Evolutionary conservation across 2,888 invertebrate species (phyloP).

Genomic region (Cheilosia vernalis): DNA sequence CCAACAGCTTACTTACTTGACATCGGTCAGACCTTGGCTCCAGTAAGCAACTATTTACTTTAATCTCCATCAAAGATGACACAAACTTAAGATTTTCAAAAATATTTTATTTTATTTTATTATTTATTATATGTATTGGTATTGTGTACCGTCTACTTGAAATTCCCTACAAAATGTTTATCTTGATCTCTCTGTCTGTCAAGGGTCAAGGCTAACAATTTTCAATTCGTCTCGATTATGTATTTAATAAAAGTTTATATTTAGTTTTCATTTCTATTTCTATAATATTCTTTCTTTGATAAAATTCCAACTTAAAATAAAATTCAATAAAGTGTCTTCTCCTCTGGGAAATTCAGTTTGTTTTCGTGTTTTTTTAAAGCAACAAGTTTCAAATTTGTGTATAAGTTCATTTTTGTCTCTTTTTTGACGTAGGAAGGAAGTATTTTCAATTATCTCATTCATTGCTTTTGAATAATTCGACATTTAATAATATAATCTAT

Average conservation of each 20-base stretch:
- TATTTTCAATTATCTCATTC: conserved; percentile 60
- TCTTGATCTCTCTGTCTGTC: conserved; percentile 31
- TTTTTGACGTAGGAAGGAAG: conserved; percentile 67
- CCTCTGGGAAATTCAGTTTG: conserved; percentile 29
- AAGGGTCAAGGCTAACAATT: conserved; percentile 42
- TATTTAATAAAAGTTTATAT: conserved; percentile 59
- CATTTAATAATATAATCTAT: conserved; percentile 28
- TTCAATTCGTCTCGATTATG: conserved; percentile 23
- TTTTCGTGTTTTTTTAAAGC: conserved; percentile 42
- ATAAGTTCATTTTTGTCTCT: conserved; percentile 32
- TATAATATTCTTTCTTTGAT: conserved; percentile 4
- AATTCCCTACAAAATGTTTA: conserved; percentile 66
- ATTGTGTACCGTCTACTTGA: conserved; percentile 47
- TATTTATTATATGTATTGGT: conserved; percentile 12
- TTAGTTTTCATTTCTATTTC: conserved; percentile 18
- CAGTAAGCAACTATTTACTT: too few relatives aligned
- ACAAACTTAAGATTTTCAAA: conserved; percentile 30
- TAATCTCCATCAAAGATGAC: too few relatives aligned
- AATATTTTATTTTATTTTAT: conserved; percentile 46
- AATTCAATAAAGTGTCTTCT: conserved; percentile 47
- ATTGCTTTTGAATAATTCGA: conserved; percentile 21
- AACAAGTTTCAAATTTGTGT: conserved; percentile 59
- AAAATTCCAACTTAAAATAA: conserved; percentile 34
- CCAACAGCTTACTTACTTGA: too few relatives aligned
- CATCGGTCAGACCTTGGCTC: too few relatives aligned